phyloP scores from a whole-genome alignment of 2,888 invertebrate genomes.

The Metallyticus violacea region DNA sequence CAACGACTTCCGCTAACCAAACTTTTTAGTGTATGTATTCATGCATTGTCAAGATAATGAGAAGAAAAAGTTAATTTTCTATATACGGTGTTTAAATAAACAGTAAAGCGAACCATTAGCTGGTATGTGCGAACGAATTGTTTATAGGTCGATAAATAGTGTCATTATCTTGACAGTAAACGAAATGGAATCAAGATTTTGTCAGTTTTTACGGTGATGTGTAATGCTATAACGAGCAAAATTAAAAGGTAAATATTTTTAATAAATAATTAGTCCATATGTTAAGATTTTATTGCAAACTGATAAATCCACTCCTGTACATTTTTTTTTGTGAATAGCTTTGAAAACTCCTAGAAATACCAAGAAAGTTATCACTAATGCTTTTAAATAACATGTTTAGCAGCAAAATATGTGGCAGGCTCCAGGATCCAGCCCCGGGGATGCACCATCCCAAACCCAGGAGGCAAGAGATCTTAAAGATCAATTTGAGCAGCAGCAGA shows the following conservation, averaged over 20 bases:
- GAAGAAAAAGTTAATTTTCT: neutral
- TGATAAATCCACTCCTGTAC: too few relatives aligned
- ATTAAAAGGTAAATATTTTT: neutral
- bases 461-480: constrained; percentile 16
- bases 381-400: neutral
- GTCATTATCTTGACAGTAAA: neutral
- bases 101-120: neutral
- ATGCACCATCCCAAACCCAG: neutral
- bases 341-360: too few relatives aligned
- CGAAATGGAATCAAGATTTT: neutral
- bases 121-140: neutral
- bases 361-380: neutral
- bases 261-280: neutral
- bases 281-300: neutral
- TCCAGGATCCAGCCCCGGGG: neutral
- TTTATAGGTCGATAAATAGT: neutral
- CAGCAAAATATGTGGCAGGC: neutral
- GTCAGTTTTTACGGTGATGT: neutral
- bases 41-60: neutral
- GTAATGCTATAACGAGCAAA: neutral
- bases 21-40: neutral
- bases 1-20: neutral
- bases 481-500: constrained; percentile 42
- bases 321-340: too few relatives aligned
- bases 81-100: neutral